phyloP scores from a whole-genome alignment of 2,797 vertebrate species.

The Acipenser transmontanus region DNA sequence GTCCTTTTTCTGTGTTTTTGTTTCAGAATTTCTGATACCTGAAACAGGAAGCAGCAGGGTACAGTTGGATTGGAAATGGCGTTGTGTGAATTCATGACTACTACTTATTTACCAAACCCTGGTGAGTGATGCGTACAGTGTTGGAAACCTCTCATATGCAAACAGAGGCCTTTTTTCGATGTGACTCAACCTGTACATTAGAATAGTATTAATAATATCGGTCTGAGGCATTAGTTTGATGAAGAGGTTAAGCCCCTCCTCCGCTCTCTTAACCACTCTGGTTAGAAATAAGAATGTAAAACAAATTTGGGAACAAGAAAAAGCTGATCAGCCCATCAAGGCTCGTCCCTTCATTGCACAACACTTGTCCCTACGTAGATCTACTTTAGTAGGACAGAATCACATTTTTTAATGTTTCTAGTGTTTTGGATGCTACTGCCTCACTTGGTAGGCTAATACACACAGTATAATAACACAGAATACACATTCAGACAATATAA shows the following conservation, averaged over 20 bases:
- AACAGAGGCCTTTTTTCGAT: not conserved
- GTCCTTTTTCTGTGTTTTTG: conserved; percentile 45
- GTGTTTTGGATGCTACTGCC: no score
- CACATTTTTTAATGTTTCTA: no score
- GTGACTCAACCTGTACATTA: no score
- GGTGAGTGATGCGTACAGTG: conserved; percentile 11
- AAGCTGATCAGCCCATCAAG: no score
- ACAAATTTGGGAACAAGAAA: no score
- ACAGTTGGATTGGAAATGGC: not conserved
- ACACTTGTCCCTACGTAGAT: no score
- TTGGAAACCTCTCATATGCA: conserved; percentile 8
- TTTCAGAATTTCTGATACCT: conserved; percentile 49
- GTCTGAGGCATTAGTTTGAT: not conserved
- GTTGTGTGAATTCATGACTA: conserved; percentile 14
- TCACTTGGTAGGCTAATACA: no score
- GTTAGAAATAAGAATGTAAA: not conserved
- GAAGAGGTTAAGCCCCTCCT: not conserved
- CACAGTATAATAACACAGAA: no score
- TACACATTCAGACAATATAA: no score
- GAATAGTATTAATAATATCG: no score
- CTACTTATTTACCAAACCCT: conserved; percentile 13
- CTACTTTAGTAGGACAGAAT: no score
- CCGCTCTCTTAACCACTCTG: conserved; percentile 5
- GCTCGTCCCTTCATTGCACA: no score
- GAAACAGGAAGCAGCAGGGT: conserved; percentile 40